phyloP scores from a whole-genome alignment of 1,140 invertebrate genomes.

The Monomorium pharaonis region DNA sequence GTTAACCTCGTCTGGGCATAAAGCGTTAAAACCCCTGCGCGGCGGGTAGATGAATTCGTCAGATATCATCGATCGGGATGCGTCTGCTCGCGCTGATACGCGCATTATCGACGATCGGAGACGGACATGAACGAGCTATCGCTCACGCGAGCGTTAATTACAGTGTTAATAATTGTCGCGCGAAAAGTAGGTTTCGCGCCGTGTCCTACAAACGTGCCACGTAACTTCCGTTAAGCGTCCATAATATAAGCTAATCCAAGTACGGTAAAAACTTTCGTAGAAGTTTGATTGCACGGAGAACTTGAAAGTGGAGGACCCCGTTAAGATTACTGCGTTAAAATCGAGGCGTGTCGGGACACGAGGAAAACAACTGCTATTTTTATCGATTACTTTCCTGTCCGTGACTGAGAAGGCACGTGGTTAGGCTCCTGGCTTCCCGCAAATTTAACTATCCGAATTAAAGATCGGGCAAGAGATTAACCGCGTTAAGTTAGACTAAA shows the following conservation, averaged over 20 bases:
- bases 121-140: conserved; percentile 32
- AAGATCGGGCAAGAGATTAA: conserved; percentile 1
- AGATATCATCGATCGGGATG: conserved; percentile 57
- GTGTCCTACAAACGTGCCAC: conserved; percentile 30
- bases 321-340: conserved; percentile 36
- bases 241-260: conserved; percentile 62
- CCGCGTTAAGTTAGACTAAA: conserved; percentile 16
- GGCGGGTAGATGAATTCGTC: conserved; percentile 38
- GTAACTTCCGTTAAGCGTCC: conserved; percentile 28
- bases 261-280: conserved; percentile 59
- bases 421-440: not conserved
- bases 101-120: conserved; percentile 37
- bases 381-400: not conserved
- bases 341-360: too few relatives aligned
- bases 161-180: conserved; percentile 20
- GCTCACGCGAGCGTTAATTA: conserved; percentile 41
- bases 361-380: not conserved
- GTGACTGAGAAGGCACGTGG: not conserved
- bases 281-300: conserved; percentile 62
- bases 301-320: not conserved
- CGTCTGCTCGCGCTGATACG: conserved; percentile 39
- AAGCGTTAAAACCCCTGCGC: conserved; percentile 12
- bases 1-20: conserved; percentile 51
- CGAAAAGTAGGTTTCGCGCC: conserved; percentile 43
- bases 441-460: not conserved